Percentiles rank a stretch among this genome's conserved stretches.
These are phyloP conservation scores for Anorthoa munda DNA, from an alignment of 2,888 invertebrate genomes.

Conservation along the genomic window DNA sequence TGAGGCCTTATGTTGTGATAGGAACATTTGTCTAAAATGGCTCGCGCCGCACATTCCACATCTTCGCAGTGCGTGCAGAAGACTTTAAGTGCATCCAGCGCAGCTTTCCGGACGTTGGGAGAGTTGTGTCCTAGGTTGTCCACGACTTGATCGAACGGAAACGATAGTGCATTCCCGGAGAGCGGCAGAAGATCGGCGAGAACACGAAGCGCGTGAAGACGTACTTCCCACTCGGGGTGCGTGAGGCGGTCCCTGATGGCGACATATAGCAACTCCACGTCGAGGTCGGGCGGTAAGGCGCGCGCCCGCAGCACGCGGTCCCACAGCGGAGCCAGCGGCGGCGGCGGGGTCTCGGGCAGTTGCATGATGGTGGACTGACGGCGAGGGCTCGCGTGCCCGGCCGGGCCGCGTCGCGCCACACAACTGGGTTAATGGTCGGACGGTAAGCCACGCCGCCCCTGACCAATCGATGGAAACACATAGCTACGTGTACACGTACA, in stretches of 20 bases:
- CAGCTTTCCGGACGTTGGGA: conserved; percentile 95
- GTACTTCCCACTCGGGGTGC: conserved; percentile 96
- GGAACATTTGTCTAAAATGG: conserved; percentile 92
- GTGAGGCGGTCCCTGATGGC: conserved; percentile 94
- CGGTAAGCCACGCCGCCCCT: conserved; percentile 87
- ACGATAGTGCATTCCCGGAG: conserved; percentile 93
- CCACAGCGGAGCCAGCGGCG: conserved; percentile 94
- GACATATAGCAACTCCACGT: conserved; percentile 92
- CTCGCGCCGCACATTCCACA: conserved; percentile 92
- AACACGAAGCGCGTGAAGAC: conserved; percentile 95
- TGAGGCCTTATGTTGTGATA: conserved; percentile 90
- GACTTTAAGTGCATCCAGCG: conserved; percentile 94
- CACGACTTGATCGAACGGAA: conserved; percentile 94
- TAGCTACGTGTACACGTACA: conserved; percentile 64
- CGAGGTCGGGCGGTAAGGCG: conserved; percentile 93
- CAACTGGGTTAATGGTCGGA: conserved; percentile 91
- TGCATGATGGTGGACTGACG: conserved; percentile 84
- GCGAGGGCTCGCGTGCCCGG: conserved; percentile 82
- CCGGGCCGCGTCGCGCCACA: conserved; percentile 86
- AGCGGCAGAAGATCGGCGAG: conserved; percentile 95
- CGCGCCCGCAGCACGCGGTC: conserved; percentile 94
- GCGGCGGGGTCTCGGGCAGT: conserved; percentile 87
- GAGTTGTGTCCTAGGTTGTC: conserved; percentile 95
- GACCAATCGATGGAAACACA: conserved; percentile 88
- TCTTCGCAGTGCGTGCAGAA: conserved; percentile 93